A percentile compares a stretch with the other conserved stretches of the same genome.
Evolutionary conservation across 1,140 invertebrate genomes (phyloP).

Genomic region (Apis florea): DNA sequence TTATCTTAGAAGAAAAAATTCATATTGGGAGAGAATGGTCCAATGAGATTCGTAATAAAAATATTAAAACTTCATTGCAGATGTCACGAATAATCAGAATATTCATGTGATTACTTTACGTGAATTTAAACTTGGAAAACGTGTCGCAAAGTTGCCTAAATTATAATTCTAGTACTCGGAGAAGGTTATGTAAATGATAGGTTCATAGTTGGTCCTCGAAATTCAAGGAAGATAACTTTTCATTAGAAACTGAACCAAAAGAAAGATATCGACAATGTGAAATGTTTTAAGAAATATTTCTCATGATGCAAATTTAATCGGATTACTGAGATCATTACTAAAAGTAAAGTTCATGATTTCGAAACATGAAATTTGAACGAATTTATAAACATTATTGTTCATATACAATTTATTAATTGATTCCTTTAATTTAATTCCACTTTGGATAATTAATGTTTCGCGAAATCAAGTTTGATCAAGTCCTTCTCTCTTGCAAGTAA

Average conservation of each 20-base stretch:
- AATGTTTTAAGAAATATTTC: neutral
- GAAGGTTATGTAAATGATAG: neutral
- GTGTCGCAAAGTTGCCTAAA: neutral
- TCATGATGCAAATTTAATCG: no score
- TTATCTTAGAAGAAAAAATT: no score
- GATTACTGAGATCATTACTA: neutral
- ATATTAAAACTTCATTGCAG: neutral
- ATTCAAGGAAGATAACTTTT: neutral
- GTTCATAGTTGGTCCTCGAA: neutral
- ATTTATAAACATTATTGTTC: no score
- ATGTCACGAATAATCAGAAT: neutral
- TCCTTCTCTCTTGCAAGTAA: neutral
- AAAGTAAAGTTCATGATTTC: no score
- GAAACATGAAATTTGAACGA: no score
- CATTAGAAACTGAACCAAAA: neutral
- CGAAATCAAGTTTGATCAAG: neutral
- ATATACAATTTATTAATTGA: no score
- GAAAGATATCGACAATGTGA: neutral
- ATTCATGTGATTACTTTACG: neutral
- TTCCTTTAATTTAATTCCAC: no score
- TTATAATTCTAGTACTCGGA: neutral
- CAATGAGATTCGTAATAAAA: neutral
- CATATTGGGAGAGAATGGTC: no score
- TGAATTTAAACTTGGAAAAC: neutral
- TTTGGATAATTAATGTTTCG: no score